A percentile compares a stretch with the other conserved stretches of the same genome.
Evolutionary conservation across 2,797 vertebrate genomes (phyloP).

Genomic region (Anabas testudineus): DNA sequence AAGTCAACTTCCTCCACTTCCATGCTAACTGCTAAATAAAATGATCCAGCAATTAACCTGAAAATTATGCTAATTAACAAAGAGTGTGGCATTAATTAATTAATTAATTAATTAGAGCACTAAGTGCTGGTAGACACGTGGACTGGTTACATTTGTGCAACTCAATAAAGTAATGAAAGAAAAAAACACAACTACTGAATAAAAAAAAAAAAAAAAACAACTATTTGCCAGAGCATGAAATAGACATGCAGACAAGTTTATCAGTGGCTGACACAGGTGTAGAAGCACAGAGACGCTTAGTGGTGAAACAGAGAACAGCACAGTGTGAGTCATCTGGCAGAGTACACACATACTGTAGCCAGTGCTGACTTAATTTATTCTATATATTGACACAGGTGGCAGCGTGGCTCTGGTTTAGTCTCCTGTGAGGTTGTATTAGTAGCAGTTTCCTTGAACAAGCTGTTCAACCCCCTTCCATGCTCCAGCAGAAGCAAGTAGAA

Average conservation of each 20-base stretch:
- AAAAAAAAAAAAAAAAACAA: background rate
- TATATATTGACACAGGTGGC: constrained; percentile 37
- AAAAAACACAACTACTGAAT: background rate
- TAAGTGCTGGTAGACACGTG: constrained; percentile 2
- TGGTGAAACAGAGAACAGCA: constrained; percentile 69
- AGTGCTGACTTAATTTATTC: constrained; percentile 14
- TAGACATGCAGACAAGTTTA: constrained; percentile 4
- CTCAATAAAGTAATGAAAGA: background rate
- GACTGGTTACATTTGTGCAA: background rate
- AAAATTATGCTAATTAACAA: constrained; percentile 16
- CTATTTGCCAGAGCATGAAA: background rate
- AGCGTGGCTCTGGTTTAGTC: constrained; percentile 25
- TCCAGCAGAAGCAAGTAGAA: constrained; percentile 4
- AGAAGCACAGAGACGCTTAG: constrained; percentile 73
- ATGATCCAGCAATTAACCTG: constrained; percentile 3
- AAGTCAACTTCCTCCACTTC: background rate
- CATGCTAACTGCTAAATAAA: background rate
- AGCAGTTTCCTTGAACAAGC: constrained; percentile 1
- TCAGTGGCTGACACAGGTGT: constrained; percentile 21
- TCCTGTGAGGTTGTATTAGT: background rate
- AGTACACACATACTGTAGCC: constrained; percentile 1
- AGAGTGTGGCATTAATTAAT: constrained; percentile 19
- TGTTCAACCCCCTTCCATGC: constrained; percentile 7
- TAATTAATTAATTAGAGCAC: background rate
- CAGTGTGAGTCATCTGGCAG: background rate